Base-by-base conservation (phyloP, 1,140 invertebrate genomes). In the Drosophila sulfurigaster region DNA sequence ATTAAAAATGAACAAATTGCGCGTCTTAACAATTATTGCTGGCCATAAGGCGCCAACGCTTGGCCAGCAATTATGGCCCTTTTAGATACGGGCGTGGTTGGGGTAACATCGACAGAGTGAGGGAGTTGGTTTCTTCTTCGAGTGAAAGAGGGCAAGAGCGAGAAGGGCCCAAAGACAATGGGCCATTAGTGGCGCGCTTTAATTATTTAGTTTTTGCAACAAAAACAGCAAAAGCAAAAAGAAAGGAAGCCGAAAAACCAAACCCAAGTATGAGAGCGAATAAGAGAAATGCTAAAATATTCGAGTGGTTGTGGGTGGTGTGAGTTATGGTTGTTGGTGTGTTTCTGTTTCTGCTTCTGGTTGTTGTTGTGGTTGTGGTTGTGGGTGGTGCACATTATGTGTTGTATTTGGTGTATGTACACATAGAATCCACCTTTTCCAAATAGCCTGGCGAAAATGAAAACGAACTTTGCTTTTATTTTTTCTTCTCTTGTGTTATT, bases 1-100 rank as follows among this genome's bases (percentile, higher is more conserved):
- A 88, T 88, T 88, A 88, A 89, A 88, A 89, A 85, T 89, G 85
- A 81, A 88, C 78, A 89, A 88, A 87, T 88, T 85, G 81, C 78
- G 85, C 81, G 85, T 88, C 85, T 88, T 89, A 88, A 89, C 85
- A 88, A 88, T 88, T 88, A 88, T 88, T 82, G 81, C 75, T 72
- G 63, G 68, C 83, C 71, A 63, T 66, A 78, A 78, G 83, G 77
- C 69, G 70, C 63, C 69, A 65, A 51, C 57, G 57, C 64, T 74
- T 76, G 68, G 71, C 83, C 54, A 52, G 75, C 80, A 81, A 85
- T 88, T 88, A 88, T 89, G 71, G 81, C 66, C 82, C 72, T 70
- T 81, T 86, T 69, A 76, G 75, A 69, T 58, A 72, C 30, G 51
- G 62, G 48, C 8, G 56, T 20, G 54, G 70, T 15, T 32, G 52